A percentile compares a stretch with the other conserved stretches of the same genome.
Conservation (phyloP, 2,113 vertebrate species). For the Epinephelus lanceolatus region DNA sequence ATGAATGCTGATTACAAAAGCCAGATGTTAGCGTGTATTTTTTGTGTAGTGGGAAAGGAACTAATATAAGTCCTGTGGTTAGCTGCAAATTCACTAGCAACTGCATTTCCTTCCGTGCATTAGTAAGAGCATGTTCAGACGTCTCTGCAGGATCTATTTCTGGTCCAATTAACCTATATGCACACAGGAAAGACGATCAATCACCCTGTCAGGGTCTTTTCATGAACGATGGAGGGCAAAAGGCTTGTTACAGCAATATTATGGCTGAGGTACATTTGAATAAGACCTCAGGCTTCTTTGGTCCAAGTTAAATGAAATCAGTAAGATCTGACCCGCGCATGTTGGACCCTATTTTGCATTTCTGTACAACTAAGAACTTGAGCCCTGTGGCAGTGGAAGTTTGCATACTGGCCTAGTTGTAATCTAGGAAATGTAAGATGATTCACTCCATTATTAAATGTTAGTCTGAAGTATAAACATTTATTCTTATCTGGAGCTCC, state of each 20-base stretch:
- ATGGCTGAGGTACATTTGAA: background rate
- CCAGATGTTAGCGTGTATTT: too few species aligned
- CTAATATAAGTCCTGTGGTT: background rate
- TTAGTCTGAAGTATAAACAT: background rate
- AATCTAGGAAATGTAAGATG: background rate
- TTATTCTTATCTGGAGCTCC: background rate
- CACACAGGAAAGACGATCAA: background rate
- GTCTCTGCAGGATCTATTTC: conserved; percentile 16
- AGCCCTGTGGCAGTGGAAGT: background rate
- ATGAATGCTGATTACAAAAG: too few species aligned
- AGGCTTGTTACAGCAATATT: background rate
- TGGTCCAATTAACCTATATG: conserved; percentile 22
- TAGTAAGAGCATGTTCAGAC: background rate
- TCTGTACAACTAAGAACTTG: background rate
- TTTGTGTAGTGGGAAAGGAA: too few species aligned
- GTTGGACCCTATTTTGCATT: background rate
- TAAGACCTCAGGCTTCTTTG: background rate
- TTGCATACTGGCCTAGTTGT: background rate
- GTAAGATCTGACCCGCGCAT: background rate
- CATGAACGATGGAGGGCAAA: background rate
- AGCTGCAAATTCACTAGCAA: background rate
- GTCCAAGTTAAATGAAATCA: background rate
- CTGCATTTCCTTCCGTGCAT: background rate
- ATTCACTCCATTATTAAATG: background rate
- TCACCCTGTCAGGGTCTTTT: background rate